A percentile compares a stretch with the other conserved stretches of the same genome.
Conservation (phyloP, 2,888 invertebrate genomes). For the Sesia bembeciformis region DNA sequence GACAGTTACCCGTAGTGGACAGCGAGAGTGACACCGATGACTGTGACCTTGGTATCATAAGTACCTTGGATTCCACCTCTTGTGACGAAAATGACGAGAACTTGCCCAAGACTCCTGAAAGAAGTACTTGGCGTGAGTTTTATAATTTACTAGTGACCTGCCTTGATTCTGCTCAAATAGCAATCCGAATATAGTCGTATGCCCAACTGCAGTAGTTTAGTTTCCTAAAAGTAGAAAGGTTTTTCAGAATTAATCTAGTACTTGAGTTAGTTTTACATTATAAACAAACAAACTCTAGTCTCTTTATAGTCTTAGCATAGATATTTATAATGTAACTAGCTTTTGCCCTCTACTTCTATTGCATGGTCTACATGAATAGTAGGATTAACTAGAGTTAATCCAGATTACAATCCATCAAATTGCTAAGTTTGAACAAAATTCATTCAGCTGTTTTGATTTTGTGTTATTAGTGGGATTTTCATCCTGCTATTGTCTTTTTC, state of each 20-base stretch:
- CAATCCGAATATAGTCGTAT: background rate
- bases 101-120: conserved; percentile 49
- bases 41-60: conserved; percentile 74
- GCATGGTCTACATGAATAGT: too few relatives aligned
- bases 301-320: too few relatives aligned
- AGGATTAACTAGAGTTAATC: too few relatives aligned
- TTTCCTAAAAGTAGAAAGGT: background rate
- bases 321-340: too few relatives aligned
- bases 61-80: conserved; percentile 67
- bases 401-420: too few relatives aligned
- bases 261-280: too few relatives aligned
- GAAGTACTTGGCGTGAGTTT: conserved; percentile 47
- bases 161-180: background rate
- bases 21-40: conserved; percentile 68
- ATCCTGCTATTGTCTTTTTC: too few relatives aligned
- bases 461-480: too few relatives aligned
- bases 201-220: background rate
- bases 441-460: too few relatives aligned
- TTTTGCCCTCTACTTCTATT: too few relatives aligned
- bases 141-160: conserved; percentile 8
- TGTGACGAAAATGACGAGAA: conserved; percentile 54
- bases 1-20: conserved; percentile 54
- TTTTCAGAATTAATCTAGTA: background rate
- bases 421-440: too few relatives aligned
- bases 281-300: background rate